These are phyloP conservation scores for Notocelia uddmanniana DNA, from an alignment of 2,888 invertebrate species.

Conservation along the genomic window DNA sequence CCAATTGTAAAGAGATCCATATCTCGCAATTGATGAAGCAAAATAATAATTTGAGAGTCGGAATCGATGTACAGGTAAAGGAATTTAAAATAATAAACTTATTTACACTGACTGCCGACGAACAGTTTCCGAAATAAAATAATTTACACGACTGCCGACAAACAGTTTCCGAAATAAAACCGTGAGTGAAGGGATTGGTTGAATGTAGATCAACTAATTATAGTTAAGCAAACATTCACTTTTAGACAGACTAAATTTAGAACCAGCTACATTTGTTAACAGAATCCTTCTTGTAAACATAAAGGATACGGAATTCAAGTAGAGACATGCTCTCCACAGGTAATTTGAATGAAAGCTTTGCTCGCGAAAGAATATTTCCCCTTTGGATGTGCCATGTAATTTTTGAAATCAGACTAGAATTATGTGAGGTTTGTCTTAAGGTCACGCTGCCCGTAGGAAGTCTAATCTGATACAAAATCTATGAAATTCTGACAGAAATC, in stretches of 20 bases:
- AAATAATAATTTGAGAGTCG: too few species aligned
- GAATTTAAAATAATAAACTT: too few species aligned
- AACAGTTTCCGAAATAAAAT: constrained; percentile 31
- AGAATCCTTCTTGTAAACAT: neutral
- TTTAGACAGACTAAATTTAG: constrained; percentile 24
- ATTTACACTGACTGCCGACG: neutral
- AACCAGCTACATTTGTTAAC: neutral
- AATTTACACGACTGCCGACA: constrained; percentile 2
- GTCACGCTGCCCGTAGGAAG: too few species aligned
- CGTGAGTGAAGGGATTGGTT: constrained; percentile 38
- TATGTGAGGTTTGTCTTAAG: too few species aligned
- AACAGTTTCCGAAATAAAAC: constrained; percentile 31
- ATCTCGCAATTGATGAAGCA: too few species aligned
- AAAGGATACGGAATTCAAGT: neutral
- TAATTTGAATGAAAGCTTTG: neutral
- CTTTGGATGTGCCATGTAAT: neutral
- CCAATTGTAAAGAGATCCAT: too few species aligned
- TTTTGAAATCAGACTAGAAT: too few species aligned
- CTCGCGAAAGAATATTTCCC: neutral
- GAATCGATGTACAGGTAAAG: too few species aligned
- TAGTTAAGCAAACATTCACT: constrained; percentile 41
- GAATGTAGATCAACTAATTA: constrained; percentile 29
- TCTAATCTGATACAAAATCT: too few species aligned
- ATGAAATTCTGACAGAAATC: too few species aligned
- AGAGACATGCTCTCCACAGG: neutral